Conservation (phyloP, 23 tunicate species). For the Halocynthia roretzi region DNA sequence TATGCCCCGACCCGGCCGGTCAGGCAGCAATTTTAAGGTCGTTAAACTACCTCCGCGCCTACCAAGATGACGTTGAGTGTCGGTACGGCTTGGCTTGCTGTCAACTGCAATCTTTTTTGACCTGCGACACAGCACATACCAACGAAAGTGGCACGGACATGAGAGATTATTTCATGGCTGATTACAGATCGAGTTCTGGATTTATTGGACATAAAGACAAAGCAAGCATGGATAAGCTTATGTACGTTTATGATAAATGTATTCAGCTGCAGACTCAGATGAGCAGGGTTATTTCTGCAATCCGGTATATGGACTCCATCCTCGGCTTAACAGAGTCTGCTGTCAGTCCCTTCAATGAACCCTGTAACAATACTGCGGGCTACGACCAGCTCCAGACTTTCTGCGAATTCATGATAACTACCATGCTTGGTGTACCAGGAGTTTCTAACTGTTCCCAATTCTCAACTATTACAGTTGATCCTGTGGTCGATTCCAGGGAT, state of each 20-base stretch:
- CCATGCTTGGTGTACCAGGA: not conserved
- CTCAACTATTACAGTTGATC: not conserved
- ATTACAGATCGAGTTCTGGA: not conserved
- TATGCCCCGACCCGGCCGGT: not conserved
- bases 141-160: not conserved
- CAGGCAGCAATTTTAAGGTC: not conserved
- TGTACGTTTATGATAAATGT: conserved; percentile 5
- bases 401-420: conserved; percentile 15
- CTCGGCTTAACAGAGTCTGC: not conserved
- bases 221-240: not conserved
- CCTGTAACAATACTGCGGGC: not conserved
- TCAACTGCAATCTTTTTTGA: conserved; percentile 6
- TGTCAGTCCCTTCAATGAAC: not conserved
- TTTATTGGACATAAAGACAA: not conserved
- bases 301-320: conserved; percentile 5
- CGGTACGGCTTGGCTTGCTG: conserved; percentile 2
- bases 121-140: not conserved
- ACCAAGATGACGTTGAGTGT: conserved; percentile 7
- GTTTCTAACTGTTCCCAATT: not conserved
- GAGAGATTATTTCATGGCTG: not conserved
- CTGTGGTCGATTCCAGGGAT: not conserved
- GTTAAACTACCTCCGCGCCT: not conserved
- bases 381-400: conserved; percentile 2
- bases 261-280: not conserved
- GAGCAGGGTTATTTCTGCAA: conserved; percentile 1